phyloP scores from a whole-genome alignment of 2,797 vertebrate genomes.

The Sebastolobus altivelis region DNA sequence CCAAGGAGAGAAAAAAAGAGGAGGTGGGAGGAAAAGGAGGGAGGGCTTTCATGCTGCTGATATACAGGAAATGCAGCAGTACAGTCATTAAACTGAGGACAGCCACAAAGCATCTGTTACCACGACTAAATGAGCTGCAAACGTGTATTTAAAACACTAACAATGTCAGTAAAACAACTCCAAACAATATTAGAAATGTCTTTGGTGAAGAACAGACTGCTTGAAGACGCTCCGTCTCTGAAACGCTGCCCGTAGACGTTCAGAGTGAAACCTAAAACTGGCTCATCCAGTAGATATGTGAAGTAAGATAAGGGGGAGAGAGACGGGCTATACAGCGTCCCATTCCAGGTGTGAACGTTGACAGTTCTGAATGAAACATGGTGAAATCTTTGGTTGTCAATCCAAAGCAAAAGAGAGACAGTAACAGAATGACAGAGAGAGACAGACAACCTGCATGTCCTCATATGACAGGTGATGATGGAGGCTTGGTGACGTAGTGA shows the following conservation, averaged over 20 bases:
- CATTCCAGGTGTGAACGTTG: too few species aligned
- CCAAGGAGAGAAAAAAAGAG: background rate
- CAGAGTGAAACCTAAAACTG: too few species aligned
- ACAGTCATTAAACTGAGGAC: background rate
- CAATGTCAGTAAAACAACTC: background rate
- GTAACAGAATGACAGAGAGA: too few species aligned
- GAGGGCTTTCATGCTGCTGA: background rate
- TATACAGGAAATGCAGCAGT: constrained; percentile 1
- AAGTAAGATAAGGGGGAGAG: too few species aligned
- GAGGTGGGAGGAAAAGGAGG: background rate
- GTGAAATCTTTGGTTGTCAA: too few species aligned
- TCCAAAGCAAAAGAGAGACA: too few species aligned
- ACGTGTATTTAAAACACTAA: background rate
- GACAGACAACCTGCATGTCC: too few species aligned
- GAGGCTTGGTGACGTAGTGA: too few species aligned
- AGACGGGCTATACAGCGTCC: too few species aligned
- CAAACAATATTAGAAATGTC: background rate
- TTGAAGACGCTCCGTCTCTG: background rate
- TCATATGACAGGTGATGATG: too few species aligned
- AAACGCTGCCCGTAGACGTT: background rate
- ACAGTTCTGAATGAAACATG: too few species aligned
- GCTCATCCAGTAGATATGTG: too few species aligned
- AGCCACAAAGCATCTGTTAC: background rate
- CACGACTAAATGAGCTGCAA: background rate
- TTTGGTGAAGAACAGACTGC: background rate